Conservation (phyloP, 2,797 vertebrate species). For the Pyrocephalus nanus region DNA sequence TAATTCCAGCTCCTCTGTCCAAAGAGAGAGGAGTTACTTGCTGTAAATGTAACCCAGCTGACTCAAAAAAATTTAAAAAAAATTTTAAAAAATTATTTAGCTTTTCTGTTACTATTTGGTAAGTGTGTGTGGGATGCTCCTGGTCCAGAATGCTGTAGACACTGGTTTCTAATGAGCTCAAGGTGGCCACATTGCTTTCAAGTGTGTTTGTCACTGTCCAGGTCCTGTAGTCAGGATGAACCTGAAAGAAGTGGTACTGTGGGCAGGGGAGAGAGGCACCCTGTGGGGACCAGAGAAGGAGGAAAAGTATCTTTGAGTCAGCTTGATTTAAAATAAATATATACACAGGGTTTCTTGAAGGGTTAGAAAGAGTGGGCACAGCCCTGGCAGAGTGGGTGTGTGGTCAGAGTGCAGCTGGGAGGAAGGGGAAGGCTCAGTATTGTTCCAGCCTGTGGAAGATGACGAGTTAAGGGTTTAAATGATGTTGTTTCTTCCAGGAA, state of each 20-base stretch:
- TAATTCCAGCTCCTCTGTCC: background rate
- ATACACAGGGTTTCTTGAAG: background rate
- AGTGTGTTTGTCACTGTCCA: background rate
- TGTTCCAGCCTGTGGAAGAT: background rate
- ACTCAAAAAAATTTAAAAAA: background rate
- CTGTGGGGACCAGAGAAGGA: background rate
- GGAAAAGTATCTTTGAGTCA: background rate
- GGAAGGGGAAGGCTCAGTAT: background rate
- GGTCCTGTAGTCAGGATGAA: background rate
- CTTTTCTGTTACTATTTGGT: background rate
- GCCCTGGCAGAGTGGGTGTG: background rate
- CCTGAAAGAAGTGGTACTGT: background rate
- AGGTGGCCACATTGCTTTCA: background rate
- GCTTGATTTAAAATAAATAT: background rate
- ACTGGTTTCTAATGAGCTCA: background rate
- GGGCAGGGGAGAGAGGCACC: background rate
- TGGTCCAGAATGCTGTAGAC: accelerated
- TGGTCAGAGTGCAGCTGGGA: background rate
- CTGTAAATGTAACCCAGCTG: background rate
- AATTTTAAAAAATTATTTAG: accelerated
- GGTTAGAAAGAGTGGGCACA: background rate
- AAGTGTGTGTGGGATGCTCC: background rate
- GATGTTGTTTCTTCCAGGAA: background rate
- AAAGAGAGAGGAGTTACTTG: background rate
- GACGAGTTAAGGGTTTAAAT: background rate